Evolutionary conservation across 2,113 vertebrate species (phyloP).

Genomic region (Antechinus stuartii): DNA sequence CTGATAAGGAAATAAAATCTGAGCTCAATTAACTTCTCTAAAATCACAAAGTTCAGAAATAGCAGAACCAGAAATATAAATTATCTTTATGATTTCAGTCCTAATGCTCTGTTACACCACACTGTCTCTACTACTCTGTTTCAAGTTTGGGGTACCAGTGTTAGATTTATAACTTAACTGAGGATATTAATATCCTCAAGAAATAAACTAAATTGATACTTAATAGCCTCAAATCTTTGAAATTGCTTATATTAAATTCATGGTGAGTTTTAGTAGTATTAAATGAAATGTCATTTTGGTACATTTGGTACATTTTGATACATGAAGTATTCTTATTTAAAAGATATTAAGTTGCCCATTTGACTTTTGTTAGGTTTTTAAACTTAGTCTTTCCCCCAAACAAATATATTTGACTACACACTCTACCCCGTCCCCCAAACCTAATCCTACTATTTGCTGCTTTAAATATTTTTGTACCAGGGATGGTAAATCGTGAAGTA

Average conservation of each 20-base stretch:
- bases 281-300: slow-evolving; percentile 25
- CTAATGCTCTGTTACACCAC: background rate
- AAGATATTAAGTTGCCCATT: background rate
- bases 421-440: background rate
- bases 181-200: background rate
- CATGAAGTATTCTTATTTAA: background rate
- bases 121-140: slow-evolving; percentile 11
- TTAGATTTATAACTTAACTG: background rate
- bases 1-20: slow-evolving; percentile 31
- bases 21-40: background rate
- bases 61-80: slow-evolving; percentile 35
- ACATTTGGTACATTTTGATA: background rate
- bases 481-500: slow-evolving; percentile 97
- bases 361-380: background rate
- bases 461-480: slow-evolving; percentile 79
- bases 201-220: slow-evolving; percentile 36
- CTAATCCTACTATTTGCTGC: background rate
- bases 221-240: slow-evolving; percentile 28
- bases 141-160: background rate
- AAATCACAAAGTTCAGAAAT: slow-evolving; percentile 20
- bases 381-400: background rate
- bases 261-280: slow-evolving; percentile 9
- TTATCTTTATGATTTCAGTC: slow-evolving; percentile 23
- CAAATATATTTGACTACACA: background rate
- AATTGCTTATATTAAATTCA: slow-evolving; percentile 31